These are phyloP conservation scores for Smittia aterrima DNA, from an alignment of 2,888 invertebrate species.

Conservation along the genomic window DNA sequence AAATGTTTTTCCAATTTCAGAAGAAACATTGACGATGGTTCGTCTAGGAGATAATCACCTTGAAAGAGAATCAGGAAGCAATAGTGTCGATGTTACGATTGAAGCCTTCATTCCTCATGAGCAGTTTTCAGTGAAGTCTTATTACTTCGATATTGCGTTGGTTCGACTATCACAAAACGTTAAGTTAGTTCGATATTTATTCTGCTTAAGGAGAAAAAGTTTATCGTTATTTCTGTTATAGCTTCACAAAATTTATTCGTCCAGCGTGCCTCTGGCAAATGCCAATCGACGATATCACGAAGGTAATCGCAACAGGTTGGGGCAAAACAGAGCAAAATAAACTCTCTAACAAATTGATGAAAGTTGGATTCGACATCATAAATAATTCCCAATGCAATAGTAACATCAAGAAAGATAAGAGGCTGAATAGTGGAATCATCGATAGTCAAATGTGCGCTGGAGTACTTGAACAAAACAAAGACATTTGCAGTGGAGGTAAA, in stretches of 20 bases:
- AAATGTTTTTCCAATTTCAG: no score
- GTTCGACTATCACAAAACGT: slow-evolving; percentile 52
- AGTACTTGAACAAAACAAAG: slow-evolving; percentile 45
- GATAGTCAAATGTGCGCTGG: slow-evolving; percentile 48
- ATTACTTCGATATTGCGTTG: slow-evolving; percentile 62
- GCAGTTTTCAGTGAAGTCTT: slow-evolving; percentile 51
- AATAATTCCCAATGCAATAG: slow-evolving; percentile 48
- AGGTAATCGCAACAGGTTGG: slow-evolving; percentile 52
- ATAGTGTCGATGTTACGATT: slow-evolving; percentile 49
- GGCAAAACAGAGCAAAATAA: slow-evolving; percentile 48
- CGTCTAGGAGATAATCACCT: slow-evolving; percentile 54
- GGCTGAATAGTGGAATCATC: slow-evolving; percentile 45
- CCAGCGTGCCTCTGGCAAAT: slow-evolving; percentile 53
- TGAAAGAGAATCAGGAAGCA: slow-evolving; percentile 47
- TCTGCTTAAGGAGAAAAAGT: not conserved
- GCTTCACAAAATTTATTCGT: slow-evolving; percentile 48
- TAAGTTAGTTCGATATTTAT: slow-evolving; percentile 8
- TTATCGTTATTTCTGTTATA: no score
- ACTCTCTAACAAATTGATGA: slow-evolving; percentile 51
- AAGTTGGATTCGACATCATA: slow-evolving; percentile 51
- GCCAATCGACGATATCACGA: slow-evolving; percentile 46
- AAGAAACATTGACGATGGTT: slow-evolving; percentile 44
- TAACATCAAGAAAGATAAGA: slow-evolving; percentile 46
- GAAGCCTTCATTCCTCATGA: slow-evolving; percentile 49
- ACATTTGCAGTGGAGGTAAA: slow-evolving; percentile 46